phyloP scores from a whole-genome alignment of 2,113 vertebrate species.

The Mola mola region DNA sequence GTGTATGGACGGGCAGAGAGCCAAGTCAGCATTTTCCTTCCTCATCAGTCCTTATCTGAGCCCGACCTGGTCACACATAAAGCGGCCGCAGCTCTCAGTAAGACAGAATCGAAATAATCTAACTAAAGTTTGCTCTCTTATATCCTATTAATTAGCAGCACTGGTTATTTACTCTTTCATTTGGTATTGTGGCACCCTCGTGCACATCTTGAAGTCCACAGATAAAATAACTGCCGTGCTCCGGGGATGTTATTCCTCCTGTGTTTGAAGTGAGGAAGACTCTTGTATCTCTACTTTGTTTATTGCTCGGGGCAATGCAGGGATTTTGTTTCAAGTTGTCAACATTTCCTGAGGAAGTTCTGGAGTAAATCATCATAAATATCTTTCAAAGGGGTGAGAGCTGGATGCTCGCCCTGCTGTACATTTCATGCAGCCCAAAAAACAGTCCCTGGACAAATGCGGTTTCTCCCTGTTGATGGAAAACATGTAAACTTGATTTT shows the following conservation, averaged over 20 bases:
- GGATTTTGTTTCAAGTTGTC: constrained; percentile 76
- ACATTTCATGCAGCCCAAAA: not conserved
- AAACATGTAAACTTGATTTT: too few species aligned
- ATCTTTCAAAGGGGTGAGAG: constrained; percentile 62
- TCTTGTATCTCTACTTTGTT: constrained; percentile 64
- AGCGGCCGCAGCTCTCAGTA: constrained; percentile 10
- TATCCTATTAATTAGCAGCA: constrained; percentile 43
- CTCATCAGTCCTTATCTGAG: constrained; percentile 24
- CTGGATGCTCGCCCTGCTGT: constrained; percentile 14
- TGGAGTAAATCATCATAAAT: constrained; percentile 73
- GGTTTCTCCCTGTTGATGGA: too few species aligned
- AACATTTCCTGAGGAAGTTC: constrained; percentile 78
- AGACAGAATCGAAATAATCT: constrained; percentile 31
- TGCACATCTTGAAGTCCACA: constrained; percentile 37
- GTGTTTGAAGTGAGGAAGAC: constrained; percentile 56
- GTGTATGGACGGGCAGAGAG: constrained; percentile 45
- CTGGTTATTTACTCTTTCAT: constrained; percentile 16
- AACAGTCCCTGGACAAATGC: too few species aligned
- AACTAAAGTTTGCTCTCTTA: constrained; percentile 23
- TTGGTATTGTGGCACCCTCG: constrained; percentile 8
- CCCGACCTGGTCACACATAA: constrained; percentile 35
- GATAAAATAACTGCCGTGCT: constrained; percentile 48
- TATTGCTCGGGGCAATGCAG: constrained; percentile 60
- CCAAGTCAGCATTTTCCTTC: constrained; percentile 55
- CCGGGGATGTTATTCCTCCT: constrained; percentile 22